Percentiles rank a stretch among this genome's conserved stretches.
Conservation (phyloP, 1,140 invertebrate species). For the Drosophila bifasciata region DNA sequence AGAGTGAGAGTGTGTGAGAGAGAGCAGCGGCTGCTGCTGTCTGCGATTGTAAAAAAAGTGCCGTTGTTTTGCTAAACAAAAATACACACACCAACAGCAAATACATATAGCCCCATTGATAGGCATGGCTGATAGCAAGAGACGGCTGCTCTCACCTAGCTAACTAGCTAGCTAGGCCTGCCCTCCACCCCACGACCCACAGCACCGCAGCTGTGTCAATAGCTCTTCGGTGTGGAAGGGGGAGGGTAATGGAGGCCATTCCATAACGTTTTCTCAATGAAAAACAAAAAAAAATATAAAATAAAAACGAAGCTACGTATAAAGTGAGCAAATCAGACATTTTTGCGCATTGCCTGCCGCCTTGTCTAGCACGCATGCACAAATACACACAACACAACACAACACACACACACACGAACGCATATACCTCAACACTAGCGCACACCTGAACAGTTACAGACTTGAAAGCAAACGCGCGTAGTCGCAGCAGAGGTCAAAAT, state of each 20-base stretch:
- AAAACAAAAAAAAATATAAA: slow-evolving; percentile 24
- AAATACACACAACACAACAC: slow-evolving; percentile 16
- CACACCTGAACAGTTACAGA: slow-evolving; percentile 8
- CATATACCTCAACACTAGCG: not conserved
- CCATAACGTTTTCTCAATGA: slow-evolving; percentile 16
- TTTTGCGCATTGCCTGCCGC: slow-evolving; percentile 45
- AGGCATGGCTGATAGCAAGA: slow-evolving; percentile 45
- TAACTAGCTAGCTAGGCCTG: slow-evolving; percentile 20
- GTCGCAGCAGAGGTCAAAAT: too few relatives aligned
- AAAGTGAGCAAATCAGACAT: slow-evolving; percentile 4
- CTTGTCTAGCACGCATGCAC: slow-evolving; percentile 31
- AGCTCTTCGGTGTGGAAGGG: slow-evolving; percentile 16
- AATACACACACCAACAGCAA: slow-evolving; percentile 17
- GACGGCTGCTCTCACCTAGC: slow-evolving; percentile 15
- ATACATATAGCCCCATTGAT: slow-evolving; percentile 65
- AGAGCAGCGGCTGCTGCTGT: slow-evolving; percentile 4
- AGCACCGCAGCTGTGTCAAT: slow-evolving; percentile 65
- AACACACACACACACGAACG: slow-evolving; percentile 16
- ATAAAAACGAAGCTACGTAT: too few relatives aligned
- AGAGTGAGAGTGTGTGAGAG: slow-evolving; percentile 35
- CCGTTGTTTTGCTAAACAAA: slow-evolving; percentile 60
- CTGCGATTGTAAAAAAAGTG: slow-evolving; percentile 47
- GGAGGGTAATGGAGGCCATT: not conserved
- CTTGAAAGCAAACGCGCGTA: not conserved
- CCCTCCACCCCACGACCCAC: slow-evolving; percentile 5